Evolutionary conservation across 2,888 invertebrate genomes (phyloP).

Genomic region (Cerastis rubricosa): DNA sequence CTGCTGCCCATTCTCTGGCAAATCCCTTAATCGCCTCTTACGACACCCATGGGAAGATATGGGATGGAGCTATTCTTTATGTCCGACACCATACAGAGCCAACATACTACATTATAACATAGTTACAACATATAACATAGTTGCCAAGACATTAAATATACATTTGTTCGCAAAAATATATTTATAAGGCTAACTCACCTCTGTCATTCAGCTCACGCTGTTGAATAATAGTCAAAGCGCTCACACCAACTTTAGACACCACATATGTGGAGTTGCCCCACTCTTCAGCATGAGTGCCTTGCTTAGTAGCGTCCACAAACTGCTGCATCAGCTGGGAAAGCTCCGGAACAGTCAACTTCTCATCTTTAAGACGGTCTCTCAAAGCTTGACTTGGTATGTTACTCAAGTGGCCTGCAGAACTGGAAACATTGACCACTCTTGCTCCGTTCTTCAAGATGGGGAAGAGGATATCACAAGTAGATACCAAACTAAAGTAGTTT

Average conservation of each 20-base stretch:
- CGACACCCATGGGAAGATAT: too few relatives aligned
- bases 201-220: conserved; percentile 87
- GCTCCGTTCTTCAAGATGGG: conserved; percentile 93
- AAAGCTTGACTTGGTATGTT: conserved; percentile 90
- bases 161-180: neutral
- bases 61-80: too few relatives aligned
- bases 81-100: too few relatives aligned
- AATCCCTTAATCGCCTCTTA: too few relatives aligned
- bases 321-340: conserved; percentile 91
- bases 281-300: conserved; percentile 79
- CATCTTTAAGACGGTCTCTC: conserved; percentile 88
- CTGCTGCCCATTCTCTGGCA: too few relatives aligned
- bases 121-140: too few relatives aligned
- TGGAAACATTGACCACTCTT: conserved; percentile 94
- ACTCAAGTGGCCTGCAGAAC: conserved; percentile 91
- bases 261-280: conserved; percentile 93
- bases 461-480: conserved; percentile 93
- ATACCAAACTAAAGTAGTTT: conserved; percentile 93
- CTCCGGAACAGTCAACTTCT: conserved; percentile 89
- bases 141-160: neutral
- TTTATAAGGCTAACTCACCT: conserved; percentile 69
- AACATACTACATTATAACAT: too few relatives aligned
- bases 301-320: conserved; percentile 91
- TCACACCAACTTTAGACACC: conserved; percentile 94
- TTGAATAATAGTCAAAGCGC: conserved; percentile 92